Base-by-base conservation (phyloP, 1,140 invertebrate genomes). In the Riptortus pedestris region DNA sequence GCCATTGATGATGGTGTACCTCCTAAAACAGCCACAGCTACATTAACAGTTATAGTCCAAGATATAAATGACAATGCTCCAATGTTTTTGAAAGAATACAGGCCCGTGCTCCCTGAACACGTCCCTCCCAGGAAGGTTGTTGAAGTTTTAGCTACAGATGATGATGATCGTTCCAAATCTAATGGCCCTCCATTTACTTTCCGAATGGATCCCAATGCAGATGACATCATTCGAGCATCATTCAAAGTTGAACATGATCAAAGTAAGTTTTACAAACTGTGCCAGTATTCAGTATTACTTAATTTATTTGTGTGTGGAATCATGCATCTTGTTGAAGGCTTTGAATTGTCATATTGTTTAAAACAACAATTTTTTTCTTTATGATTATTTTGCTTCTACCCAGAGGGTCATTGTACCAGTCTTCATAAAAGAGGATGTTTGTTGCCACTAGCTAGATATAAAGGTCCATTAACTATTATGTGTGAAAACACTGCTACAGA, bases 41-140 rank as follows among this genome's bases (percentile, higher is more conserved):
- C 93, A 1, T 77, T 98, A 18, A 93, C 91, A 0, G 91, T 98
- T 0, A 91, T 93, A 65, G 92, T 98, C 0, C 88, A 90, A 73
- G 95, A 98, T 71, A 93, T 98, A 62, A 98, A 98, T 74, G 96
- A 98, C 71, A 97, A 91, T 74, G 86, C 88, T 0, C 93, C 93
- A 1, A 88, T 86, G 66, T 93, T 95, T 76, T 78, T 91, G 1
- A 89, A 93, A 73, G 90, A 95, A 71, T 96, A 96, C 73, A 80
- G 90, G 57, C 93, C 94, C 0, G 90, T 96, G 11, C 79, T 96
- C 58, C 88, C 88, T 0, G 93, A 96, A 75, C 91, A 95, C 74
- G 84, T 88, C 47, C 83, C 87, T 31, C 88, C 92, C 31, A 84
- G 88, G 69, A 93, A 92, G 78, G 88, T 94, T 11, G 87, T 93